Evolutionary conservation across 2,888 invertebrate genomes (phyloP).

Genomic region (Drosophila leonis): DNA sequence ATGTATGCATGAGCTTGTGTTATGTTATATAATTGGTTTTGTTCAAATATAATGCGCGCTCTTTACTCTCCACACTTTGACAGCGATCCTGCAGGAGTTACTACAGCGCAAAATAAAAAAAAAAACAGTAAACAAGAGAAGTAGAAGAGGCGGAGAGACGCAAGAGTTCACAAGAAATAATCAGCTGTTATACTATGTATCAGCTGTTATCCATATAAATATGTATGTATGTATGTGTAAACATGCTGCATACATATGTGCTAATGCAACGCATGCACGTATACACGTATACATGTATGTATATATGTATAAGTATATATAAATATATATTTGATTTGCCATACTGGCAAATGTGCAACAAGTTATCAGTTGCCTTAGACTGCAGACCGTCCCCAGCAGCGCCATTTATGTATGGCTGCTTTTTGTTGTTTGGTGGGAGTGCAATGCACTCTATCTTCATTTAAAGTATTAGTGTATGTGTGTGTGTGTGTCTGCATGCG

Average conservation of each 20-base stretch:
- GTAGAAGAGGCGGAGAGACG: not conserved
- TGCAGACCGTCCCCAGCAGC: slow-evolving; percentile 33
- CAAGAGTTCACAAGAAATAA: slow-evolving; percentile 7
- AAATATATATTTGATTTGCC: slow-evolving; percentile 1
- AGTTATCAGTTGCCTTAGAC: slow-evolving; percentile 26
- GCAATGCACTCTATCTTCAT: slow-evolving; percentile 48
- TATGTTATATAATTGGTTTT: slow-evolving; percentile 48
- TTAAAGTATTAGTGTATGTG: slow-evolving; percentile 20
- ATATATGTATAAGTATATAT: slow-evolving; percentile 9
- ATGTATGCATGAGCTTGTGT: slow-evolving; percentile 14
- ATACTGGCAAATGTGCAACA: slow-evolving; percentile 27
- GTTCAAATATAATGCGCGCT: slow-evolving; percentile 39
- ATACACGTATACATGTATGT: slow-evolving; percentile 1
- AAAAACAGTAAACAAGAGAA: not conserved
- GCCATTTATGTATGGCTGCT: slow-evolving; percentile 14
- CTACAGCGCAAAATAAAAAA: not conserved
- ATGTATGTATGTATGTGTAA: too few relatives aligned
- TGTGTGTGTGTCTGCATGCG: slow-evolving; percentile 30
- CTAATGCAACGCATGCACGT: too few relatives aligned
- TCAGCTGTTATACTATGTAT: slow-evolving; percentile 38
- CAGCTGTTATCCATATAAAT: slow-evolving; percentile 29
- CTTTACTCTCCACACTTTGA: not conserved
- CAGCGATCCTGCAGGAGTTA: slow-evolving; percentile 31
- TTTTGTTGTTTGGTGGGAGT: slow-evolving; percentile 33
- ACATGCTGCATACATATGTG: not conserved